Base-by-base conservation (phyloP, 2,797 vertebrate genomes). In the Meriones psammophilus region DNA sequence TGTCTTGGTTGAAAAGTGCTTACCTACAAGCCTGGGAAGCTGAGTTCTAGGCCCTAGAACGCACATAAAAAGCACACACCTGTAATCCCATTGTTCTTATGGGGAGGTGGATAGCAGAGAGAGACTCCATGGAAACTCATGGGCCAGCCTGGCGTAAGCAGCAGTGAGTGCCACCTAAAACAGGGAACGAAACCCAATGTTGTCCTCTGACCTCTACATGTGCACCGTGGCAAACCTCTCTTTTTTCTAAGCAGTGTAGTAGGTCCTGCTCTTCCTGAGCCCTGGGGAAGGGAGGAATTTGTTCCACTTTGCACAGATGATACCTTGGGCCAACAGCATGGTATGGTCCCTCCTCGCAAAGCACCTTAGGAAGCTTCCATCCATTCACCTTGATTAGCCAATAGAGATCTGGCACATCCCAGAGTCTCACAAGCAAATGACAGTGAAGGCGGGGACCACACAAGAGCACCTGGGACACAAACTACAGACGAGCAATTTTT, bases 361-460 rank as follows among this genome's bases (percentile, higher is more conserved):
- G 69, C 10, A 26, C 54, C 86, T 60, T 33, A 74, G n/a, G 26
- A 20, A 74, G 14, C 15, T 18, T 86, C 6, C 56, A 60, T 5
- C 46, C 50, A 22, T 18, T 60, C 12, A 8, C 50, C 56, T 71
- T 46, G 66, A 5, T 54, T 28, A 54, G 68, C 74, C 68, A 54
- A 42, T 28, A n/a, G 36, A 91, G 71, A 15, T 54, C 3, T 36
- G 4, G 7, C 28, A 13, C 60, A 8, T 78, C 17, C 4, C 20
- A 79, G 26, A 5, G 14, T 42, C 79, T 83, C 42, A 9, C 1
- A 7, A 87, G 30, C 28, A 42, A 62, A 24, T n/a, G 42, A 1
- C 8, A 15, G 0, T 54, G 17, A 3, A 17, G 22, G 12, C 50
- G 15, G 22, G 1, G 1, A 8, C 46, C 46, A 26, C 30, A 24